A percentile compares a stretch with the other conserved stretches of the same genome.
phyloP scores from a whole-genome alignment of 2,797 vertebrate genomes.

The Mormyrus hasselquistii region DNA sequence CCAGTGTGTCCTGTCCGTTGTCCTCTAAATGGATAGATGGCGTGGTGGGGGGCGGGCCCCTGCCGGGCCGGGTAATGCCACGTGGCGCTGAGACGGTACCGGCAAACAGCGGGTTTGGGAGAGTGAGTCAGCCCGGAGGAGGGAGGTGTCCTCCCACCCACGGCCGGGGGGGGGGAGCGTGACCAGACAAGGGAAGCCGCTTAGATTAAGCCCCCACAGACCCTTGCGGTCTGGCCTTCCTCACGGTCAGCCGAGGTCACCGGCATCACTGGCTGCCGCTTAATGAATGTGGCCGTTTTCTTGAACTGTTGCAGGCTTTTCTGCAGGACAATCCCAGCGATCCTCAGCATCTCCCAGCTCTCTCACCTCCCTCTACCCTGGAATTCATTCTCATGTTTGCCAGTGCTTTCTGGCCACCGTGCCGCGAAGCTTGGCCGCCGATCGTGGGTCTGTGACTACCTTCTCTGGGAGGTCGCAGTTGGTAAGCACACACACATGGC shows the following conservation, averaged over 20 bases:
- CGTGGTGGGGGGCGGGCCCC: too few species aligned
- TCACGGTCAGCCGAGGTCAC: background rate
- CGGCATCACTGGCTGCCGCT: background rate
- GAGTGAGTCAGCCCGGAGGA: background rate
- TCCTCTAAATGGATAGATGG: background rate
- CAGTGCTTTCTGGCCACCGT: background rate
- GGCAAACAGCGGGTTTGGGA: background rate
- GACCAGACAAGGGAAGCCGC: background rate
- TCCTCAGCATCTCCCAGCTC: too few species aligned
- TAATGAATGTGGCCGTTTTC: background rate
- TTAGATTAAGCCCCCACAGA: background rate
- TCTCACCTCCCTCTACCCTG: background rate
- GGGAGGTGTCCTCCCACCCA: background rate
- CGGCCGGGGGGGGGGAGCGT: background rate
- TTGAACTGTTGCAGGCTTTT: background rate
- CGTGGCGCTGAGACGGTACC: background rate
- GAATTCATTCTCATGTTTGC: conserved; percentile 15
- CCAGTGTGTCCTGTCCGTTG: background rate
- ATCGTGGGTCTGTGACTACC: background rate
- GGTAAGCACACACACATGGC: background rate
- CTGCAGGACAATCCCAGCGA: background rate
- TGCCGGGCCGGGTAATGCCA: background rate
- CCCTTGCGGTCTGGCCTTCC: background rate
- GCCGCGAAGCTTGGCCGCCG: background rate
- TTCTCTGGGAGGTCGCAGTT: background rate